A percentile compares a stretch with the other conserved stretches of the same genome.
These are phyloP conservation scores for Zootermopsis nevadensis DNA, from an alignment of 2,888 invertebrate species.

Conservation along the genomic window DNA sequence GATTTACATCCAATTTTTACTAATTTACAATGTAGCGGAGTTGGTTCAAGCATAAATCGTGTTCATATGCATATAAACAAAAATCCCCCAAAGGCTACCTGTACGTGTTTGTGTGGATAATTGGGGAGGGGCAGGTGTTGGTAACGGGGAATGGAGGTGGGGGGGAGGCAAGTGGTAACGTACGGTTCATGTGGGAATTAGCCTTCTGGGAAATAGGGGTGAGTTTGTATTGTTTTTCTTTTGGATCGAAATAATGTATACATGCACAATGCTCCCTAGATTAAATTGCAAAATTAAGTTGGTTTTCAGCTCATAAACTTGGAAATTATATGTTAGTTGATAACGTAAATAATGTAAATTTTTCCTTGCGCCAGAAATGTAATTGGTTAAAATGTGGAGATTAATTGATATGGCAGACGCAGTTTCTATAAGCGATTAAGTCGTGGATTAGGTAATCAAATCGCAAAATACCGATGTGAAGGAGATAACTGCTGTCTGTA, in stretches of 20 bases:
- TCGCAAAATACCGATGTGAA: slow-evolving; percentile 5
- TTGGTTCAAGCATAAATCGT: slow-evolving; percentile 45
- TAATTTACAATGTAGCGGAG: slow-evolving; percentile 48
- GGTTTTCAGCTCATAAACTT: slow-evolving; percentile 37
- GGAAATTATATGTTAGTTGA: slow-evolving; percentile 29
- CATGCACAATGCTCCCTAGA: slow-evolving; percentile 22
- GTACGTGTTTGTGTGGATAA: slow-evolving; percentile 38
- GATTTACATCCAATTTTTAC: slow-evolving; percentile 53
- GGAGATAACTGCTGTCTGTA: background rate
- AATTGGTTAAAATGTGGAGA: slow-evolving; percentile 18
- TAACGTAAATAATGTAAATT: slow-evolving; percentile 6
- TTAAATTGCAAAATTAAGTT: slow-evolving; percentile 39
- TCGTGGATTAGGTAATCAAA: slow-evolving; percentile 19
- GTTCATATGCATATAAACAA: slow-evolving; percentile 48
- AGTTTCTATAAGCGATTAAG: slow-evolving; percentile 12
- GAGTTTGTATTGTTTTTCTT: slow-evolving; percentile 37
- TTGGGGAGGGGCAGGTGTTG: slow-evolving; percentile 11
- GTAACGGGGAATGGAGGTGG: background rate
- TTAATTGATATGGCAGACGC: slow-evolving; percentile 1
- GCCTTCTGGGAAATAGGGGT: slow-evolving; percentile 38
- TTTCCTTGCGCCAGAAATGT: background rate
- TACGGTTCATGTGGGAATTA: slow-evolving; percentile 42
- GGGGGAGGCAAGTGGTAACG: slow-evolving; percentile 27
- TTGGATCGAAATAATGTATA: slow-evolving; percentile 33
- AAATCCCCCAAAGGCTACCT: slow-evolving; percentile 37